phyloP scores from a whole-genome alignment of 2,888 invertebrate species.

The Luperina nickerlii region DNA sequence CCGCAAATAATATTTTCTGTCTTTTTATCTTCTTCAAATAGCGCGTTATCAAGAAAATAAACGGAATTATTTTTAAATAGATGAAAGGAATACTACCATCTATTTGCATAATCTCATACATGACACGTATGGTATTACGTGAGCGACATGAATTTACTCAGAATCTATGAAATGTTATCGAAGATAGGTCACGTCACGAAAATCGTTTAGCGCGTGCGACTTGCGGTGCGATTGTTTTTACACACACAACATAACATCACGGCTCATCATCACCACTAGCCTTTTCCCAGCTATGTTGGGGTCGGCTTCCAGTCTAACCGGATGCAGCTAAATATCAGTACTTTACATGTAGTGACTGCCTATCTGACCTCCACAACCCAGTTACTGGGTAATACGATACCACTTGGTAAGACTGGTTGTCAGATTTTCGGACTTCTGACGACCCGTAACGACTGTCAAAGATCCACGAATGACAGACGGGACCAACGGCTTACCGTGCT shows the following conservation, averaged over 20 bases:
- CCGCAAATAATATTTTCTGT: neutral
- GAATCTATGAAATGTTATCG: conserved; percentile 22
- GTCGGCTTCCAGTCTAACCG: no score
- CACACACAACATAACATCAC: neutral
- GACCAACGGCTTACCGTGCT: no score
- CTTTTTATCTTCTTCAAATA: neutral
- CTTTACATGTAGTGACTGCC: no score
- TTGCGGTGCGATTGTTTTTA: neutral
- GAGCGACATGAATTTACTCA: conserved; percentile 37
- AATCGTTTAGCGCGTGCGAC: conserved; percentile 3
- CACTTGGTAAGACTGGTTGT: no score
- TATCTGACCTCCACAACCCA: no score
- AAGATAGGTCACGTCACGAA: conserved; percentile 59
- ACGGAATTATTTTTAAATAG: conserved; percentile 9
- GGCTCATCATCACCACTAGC: neutral
- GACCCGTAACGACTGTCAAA: no score
- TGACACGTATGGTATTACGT: conserved; percentile 61
- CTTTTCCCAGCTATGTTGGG: no score
- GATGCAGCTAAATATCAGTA: no score
- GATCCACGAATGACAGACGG: no score
- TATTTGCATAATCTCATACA: conserved; percentile 50
- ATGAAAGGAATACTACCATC: neutral
- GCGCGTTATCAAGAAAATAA: conserved; percentile 15
- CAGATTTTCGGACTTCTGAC: no score
- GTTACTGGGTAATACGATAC: no score